phyloP scores from a whole-genome alignment of 2,888 invertebrate species.

The Thyatira batis region DNA sequence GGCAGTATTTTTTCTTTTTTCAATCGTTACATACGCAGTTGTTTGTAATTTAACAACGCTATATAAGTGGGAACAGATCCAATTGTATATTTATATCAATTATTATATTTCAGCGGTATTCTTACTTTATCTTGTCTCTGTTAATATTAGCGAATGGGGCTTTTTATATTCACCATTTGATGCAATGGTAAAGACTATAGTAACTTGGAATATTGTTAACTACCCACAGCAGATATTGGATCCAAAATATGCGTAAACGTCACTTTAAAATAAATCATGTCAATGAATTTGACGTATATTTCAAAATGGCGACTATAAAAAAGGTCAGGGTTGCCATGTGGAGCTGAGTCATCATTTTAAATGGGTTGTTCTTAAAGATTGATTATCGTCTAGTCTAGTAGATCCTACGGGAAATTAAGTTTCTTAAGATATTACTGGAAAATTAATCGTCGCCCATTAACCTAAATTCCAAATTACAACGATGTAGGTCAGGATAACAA shows the following conservation, averaged over 20 bases:
- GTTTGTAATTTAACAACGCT: neutral
- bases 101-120: too few species aligned
- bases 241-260: neutral
- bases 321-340: neutral
- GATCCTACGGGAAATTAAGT: neutral
- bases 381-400: neutral
- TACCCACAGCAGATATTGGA: neutral
- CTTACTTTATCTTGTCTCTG: too few species aligned
- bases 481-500: neutral
- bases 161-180: neutral
- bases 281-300: neutral
- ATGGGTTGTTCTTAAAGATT: constrained; percentile 1
- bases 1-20: neutral
- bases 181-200: neutral
- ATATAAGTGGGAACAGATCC: too few species aligned
- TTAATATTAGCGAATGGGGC: too few species aligned
- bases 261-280: neutral
- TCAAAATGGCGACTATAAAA: neutral
- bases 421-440: neutral
- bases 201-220: too few species aligned
- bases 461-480: neutral
- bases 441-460: neutral
- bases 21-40: neutral
- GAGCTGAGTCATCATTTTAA: constrained; percentile 1
- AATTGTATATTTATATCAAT: too few species aligned